Conservation (phyloP, 2,113 vertebrate species). For the Lamprotornis superbus region DNA sequence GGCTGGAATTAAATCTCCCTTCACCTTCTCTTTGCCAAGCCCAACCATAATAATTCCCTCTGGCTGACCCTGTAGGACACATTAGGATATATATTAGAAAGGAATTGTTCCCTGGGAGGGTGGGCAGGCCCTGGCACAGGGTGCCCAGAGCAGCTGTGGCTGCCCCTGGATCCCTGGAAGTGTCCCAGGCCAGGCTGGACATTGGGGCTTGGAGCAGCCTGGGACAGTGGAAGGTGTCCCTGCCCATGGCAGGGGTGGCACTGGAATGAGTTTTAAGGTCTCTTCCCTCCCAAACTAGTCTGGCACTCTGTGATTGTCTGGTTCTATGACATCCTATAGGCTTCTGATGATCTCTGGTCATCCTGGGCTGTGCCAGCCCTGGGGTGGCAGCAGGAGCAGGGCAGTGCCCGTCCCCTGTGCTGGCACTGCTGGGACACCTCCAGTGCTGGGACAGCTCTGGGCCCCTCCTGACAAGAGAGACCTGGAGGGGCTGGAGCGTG, state of each 20-base stretch:
- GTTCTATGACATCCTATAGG: not conserved
- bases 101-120: not conserved
- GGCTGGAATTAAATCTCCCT: not conserved
- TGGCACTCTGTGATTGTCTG: not conserved
- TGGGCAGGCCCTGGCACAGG: not conserved
- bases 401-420: not conserved
- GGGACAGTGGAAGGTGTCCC: not conserved
- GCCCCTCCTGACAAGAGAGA: not conserved
- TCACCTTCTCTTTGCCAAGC: not conserved
- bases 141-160: not conserved
- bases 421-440: not conserved
- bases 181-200: not conserved
- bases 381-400: not conserved
- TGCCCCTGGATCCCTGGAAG: not conserved
- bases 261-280: fast-evolving
- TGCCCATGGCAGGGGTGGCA: not conserved
- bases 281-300: not conserved
- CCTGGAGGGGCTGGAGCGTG: not conserved
- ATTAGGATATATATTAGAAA: not conserved
- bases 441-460: not conserved
- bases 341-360: not conserved
- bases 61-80: not conserved
- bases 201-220: not conserved
- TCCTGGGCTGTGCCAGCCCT: not conserved
- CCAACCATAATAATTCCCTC: not conserved